Evolutionary conservation across 2,797 vertebrate species (phyloP), one percentile per base, ranked within the genome.

Genomic region (Emydoidea blandingii): DNA sequence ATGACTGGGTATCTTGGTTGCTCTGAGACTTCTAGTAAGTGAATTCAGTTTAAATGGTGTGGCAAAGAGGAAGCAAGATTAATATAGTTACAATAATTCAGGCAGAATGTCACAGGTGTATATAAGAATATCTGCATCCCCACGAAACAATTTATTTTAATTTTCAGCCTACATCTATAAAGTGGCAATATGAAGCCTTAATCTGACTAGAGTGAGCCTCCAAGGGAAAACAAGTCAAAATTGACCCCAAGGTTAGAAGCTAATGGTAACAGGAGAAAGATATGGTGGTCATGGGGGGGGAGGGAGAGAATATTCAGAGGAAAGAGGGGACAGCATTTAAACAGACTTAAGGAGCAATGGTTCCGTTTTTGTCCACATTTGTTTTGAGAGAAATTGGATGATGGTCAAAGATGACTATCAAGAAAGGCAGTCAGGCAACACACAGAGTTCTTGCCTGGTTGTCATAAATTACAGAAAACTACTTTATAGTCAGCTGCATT

Each of bases 221-320:
- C 89, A 83, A 87, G 86, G 68, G 74, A 79, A n/a, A 90, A 72
- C 81, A 53, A 91, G 44, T 91, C 83, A 91, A 85, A 79, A 72
- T 18, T 3, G n/a, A 95, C 89, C 87, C 85, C 49, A 34, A 68
- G 57, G 79, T 91, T 91, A 83, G 68, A 41, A 84, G 68, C 79
- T 52, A 59, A 79, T 85, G 72, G 80, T 87, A 91, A 94, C 78
- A 86, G 56, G 89, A 47, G 54, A 90, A 41, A 44, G 15, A 85
- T 23, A 76, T 8, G 78, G 25, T 79, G 37, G n/a, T 93, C 74
- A 90, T 92, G 95, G 85, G 9, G 54, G 2, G 52, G 9, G 47
- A 2, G 21, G 4, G 19, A 7, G 2, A 8, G 19, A 86, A 11
- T 72, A 87, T 79, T 85, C 34, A 88, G 54, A 93, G 90, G 62